These are phyloP conservation scores for Zoanthus sociatus DNA, from an alignment of 92 coral and sea anemone genomes.

Conservation along the genomic window DNA sequence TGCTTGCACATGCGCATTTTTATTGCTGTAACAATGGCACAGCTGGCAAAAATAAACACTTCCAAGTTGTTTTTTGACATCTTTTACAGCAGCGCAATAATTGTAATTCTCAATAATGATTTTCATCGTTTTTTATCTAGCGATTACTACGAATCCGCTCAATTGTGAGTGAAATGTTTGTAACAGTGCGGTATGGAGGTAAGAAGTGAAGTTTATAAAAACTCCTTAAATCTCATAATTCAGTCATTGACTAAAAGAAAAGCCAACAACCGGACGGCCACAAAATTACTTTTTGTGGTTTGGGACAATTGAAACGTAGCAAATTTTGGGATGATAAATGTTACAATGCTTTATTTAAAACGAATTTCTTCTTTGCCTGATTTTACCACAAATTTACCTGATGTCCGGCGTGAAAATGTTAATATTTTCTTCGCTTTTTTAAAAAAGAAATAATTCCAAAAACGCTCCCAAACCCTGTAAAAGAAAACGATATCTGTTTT, in stretches of 20 bases:
- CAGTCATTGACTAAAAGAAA: neutral
- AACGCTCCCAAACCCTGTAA: neutral
- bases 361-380: too few species aligned
- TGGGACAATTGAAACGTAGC: neutral
- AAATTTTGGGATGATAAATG: neutral
- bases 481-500: neutral
- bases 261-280: neutral
- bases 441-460: neutral
- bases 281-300: neutral
- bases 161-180: conserved; percentile 58
- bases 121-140: neutral
- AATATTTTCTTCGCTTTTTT: neutral
- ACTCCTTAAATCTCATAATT: neutral
- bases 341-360: neutral
- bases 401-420: too few species aligned
- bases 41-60: conserved; percentile 29
- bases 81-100: conserved; percentile 5
- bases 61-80: neutral
- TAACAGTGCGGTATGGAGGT: conserved; percentile 93
- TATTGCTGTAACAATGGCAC: conserved; percentile 37
- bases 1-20: conserved; percentile 1
- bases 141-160: neutral
- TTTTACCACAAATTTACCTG: too few species aligned
- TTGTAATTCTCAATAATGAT: neutral
- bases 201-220: conserved; percentile 4